Conservation (phyloP, 2,797 vertebrate genomes). For the Ptychobarbus kaznakovi region DNA sequence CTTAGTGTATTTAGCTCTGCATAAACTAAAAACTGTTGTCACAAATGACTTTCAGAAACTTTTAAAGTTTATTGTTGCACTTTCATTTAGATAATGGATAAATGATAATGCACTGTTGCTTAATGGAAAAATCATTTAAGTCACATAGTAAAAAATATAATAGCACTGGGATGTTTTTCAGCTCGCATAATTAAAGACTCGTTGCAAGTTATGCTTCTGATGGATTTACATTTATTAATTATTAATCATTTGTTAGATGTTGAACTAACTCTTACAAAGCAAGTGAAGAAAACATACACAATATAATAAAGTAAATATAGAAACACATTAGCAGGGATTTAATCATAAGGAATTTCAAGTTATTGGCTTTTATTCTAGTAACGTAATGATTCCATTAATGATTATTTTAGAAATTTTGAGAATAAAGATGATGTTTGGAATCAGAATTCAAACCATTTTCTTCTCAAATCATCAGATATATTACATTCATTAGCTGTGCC, state of each 20-base stretch:
- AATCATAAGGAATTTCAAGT: background rate
- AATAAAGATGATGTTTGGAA: background rate
- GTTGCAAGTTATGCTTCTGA: background rate
- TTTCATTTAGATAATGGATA: slow-evolving; percentile 29
- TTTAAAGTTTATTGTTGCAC: background rate
- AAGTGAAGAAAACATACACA: background rate
- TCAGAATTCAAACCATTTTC: background rate
- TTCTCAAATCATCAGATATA: no score
- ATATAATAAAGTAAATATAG: background rate
- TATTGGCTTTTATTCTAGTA: background rate
- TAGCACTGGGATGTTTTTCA: slow-evolving; percentile 24
- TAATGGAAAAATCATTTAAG: slow-evolving; percentile 40
- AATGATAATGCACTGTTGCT: slow-evolving; percentile 2
- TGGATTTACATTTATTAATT: slow-evolving; percentile 7
- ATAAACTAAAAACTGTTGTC: background rate
- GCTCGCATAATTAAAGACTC: slow-evolving; percentile 47
- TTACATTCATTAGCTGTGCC: background rate
- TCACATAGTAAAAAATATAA: slow-evolving; percentile 32
- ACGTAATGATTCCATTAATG: background rate
- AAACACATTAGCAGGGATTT: background rate
- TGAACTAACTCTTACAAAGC: background rate
- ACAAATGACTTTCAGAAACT: background rate
- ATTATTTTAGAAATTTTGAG: background rate
- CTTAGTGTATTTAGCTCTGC: background rate
- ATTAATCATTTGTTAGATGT: background rate